A percentile compares a stretch with the other conserved stretches of the same genome.
Conservation (phyloP, 1,140 invertebrate genomes). For the Lasioglossum baleicum region DNA sequence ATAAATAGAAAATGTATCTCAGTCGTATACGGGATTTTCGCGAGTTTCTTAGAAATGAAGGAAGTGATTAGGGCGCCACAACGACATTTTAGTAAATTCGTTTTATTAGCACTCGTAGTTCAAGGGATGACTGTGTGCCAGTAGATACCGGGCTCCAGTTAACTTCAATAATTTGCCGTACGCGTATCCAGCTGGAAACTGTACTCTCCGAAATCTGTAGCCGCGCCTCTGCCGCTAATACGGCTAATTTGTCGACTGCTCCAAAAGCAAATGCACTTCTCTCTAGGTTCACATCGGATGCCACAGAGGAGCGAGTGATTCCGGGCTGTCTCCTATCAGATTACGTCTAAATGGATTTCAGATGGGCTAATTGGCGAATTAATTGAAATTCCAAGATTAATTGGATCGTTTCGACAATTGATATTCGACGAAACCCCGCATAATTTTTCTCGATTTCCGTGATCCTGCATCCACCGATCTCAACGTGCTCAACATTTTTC, state of each 20-base stretch:
- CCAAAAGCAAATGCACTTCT: conserved; percentile 62
- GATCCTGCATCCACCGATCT: too few species aligned
- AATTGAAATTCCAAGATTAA: conserved; percentile 68
- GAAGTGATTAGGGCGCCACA: not conserved
- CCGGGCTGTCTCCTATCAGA: conserved; percentile 57
- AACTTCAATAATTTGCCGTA: conserved; percentile 57
- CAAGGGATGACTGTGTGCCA: conserved; percentile 10
- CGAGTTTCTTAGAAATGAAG: too few species aligned
- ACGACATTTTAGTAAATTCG: not conserved
- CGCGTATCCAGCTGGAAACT: conserved; percentile 55
- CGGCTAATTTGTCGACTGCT: conserved; percentile 69
- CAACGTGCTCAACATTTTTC: too few species aligned
- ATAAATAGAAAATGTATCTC: not conserved
- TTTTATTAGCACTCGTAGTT: conserved; percentile 11
- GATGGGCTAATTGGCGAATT: conserved; percentile 67
- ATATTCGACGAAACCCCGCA: conserved; percentile 37
- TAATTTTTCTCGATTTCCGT: conserved; percentile 12
- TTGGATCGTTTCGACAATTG: conserved; percentile 55
- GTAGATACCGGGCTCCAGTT: conserved; percentile 47
- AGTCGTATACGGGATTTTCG: not conserved
- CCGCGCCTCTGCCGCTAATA: conserved; percentile 58
- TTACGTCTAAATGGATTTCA: conserved; percentile 69
- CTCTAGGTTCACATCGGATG: conserved; percentile 40
- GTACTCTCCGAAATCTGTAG: conserved; percentile 56
- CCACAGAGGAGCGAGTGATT: conserved; percentile 46